Percentiles rank a stretch among this genome's conserved stretches.
Evolutionary conservation across 2,113 vertebrate species (phyloP).

Genomic region (Lophius piscatorius): DNA sequence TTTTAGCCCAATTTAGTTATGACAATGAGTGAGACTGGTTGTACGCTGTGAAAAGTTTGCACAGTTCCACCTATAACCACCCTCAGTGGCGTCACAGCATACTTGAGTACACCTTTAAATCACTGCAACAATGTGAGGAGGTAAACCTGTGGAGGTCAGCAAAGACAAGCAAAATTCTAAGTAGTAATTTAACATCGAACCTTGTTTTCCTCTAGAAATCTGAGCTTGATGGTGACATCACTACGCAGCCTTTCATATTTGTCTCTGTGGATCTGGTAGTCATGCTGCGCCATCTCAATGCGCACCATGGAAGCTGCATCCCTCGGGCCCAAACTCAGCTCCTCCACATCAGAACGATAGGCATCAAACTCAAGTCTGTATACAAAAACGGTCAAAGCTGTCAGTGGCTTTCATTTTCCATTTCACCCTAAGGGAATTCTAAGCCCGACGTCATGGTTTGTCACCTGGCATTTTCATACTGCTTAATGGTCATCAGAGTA

Average conservation of each 20-base stretch:
- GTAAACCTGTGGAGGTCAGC: neutral
- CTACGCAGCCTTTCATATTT: slow-evolving; percentile 94
- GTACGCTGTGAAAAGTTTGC: slow-evolving; percentile 5
- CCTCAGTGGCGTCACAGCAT: neutral
- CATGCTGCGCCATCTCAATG: slow-evolving; percentile 89
- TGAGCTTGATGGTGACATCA: slow-evolving; percentile 95
- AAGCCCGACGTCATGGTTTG: neutral
- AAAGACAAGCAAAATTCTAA: neutral
- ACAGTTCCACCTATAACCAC: slow-evolving; percentile 12
- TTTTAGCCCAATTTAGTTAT: neutral
- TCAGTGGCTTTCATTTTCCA: slow-evolving; percentile 2
- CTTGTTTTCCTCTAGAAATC: slow-evolving; percentile 98
- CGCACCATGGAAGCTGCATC: slow-evolving; percentile 87
- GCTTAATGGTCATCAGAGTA: slow-evolving; percentile 93
- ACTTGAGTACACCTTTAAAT: neutral
- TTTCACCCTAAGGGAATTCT: neutral
- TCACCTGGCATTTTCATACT: slow-evolving; percentile 94
- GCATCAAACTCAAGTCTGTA: slow-evolving; percentile 95
- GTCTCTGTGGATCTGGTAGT: slow-evolving; percentile 92
- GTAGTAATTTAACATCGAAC: slow-evolving; percentile 67
- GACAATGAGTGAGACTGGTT: slow-evolving; percentile 11
- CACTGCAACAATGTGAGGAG: neutral
- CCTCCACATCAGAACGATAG: slow-evolving; percentile 95
- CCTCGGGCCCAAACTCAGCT: slow-evolving; percentile 91
- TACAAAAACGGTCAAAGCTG: neutral